Conservation (phyloP, 2,113 vertebrate species). For the Lepidothrix coronata region DNA sequence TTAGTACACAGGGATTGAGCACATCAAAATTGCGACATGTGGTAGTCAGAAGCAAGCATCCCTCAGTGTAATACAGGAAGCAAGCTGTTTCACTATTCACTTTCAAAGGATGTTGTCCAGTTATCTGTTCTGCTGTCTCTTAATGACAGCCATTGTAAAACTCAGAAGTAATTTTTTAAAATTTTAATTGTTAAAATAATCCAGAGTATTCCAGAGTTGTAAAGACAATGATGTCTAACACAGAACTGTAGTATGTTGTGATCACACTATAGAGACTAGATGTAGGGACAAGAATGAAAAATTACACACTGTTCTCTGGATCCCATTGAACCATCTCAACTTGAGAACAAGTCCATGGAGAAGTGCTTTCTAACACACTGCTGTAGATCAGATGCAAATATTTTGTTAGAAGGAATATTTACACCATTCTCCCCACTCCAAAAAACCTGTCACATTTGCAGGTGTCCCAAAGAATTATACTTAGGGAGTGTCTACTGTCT, state of each 20-base stretch:
- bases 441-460: background rate
- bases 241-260: background rate
- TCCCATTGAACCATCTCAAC: fast-evolving
- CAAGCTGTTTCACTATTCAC: background rate
- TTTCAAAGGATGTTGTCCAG: background rate
- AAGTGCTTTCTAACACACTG: background rate
- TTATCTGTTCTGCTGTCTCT: background rate
- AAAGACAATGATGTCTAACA: background rate
- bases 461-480: background rate
- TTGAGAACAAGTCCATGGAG: background rate
- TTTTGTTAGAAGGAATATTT: background rate
- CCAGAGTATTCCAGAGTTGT: background rate
- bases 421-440: background rate
- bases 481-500: background rate
- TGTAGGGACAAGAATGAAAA: background rate
- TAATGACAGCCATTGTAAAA: background rate
- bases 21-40: background rate
- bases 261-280: background rate
- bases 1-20: background rate
- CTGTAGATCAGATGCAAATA: background rate
- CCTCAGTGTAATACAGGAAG: background rate
- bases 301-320: background rate
- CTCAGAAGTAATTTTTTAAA: background rate
- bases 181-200: background rate
- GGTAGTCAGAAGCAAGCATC: background rate